Base-by-base conservation (phyloP, 2,797 vertebrate genomes). In the Chelon labrosus region DNA sequence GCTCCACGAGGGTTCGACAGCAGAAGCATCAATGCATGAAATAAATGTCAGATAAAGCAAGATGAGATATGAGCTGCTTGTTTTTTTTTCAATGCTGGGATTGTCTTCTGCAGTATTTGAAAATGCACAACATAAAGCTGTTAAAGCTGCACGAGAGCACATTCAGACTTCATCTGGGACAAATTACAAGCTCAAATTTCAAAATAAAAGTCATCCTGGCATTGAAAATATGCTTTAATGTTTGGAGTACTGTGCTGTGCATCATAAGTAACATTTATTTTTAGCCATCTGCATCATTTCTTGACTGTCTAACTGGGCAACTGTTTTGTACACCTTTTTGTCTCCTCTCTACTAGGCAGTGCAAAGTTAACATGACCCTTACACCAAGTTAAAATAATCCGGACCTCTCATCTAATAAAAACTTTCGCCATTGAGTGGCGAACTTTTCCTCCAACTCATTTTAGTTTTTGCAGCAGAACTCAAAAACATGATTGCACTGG, bases 391-490 rank as follows among this genome's bases (percentile, higher is more conserved):
- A 31, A 31, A 31, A 31, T 31, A 31, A 31, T 31, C 31, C 31
- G 31, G 42, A 17, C 16, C 4, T 44, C 42, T 44, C 42, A 7
- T 14, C 41, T 10, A 42, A 42, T 16, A 14, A 42, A 39, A 39
- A 46, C 6, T 57, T 41, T 38, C 4, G 10, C 55, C 54, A 10
- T 54, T 58, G 14, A 42, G 16, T 50, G 50, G 52, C 22, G 3
- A 65, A 42, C 31, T 68, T 82, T 63, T 55, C 25, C 25, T 52
- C 42, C 22, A 59, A 50, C 53, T 73, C 50, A n/a, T 68, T 67
- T 74, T 75, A 35, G 68, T 73, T 65, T 70, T 76, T 76, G 59
- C 67, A 70, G 70, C 73, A 67, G 39, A 79, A 37, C 64, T 76
- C 38, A 63, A 54, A 72, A 51, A 44, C 56, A 42, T 14, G 35